phyloP scores from a whole-genome alignment of 2,113 vertebrate species.

The Hyperopisus bebe region DNA sequence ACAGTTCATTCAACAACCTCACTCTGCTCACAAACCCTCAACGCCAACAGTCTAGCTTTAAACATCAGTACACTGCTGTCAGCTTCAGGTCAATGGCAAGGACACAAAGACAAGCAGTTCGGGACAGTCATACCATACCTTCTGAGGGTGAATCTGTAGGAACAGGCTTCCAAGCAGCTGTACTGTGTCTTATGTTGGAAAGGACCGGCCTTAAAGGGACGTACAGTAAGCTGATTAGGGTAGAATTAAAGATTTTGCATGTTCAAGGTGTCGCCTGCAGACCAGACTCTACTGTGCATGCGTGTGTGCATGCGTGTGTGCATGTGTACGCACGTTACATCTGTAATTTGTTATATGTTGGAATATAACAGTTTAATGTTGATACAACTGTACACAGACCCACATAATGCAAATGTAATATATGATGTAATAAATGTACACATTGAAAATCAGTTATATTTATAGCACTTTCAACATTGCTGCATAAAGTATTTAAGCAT shows the following conservation, averaged over 20 bases:
- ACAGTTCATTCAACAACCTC: neutral
- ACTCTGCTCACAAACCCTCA: neutral
- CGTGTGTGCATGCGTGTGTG: neutral
- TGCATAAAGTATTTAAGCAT: neutral
- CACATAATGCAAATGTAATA: neutral
- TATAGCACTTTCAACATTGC: neutral
- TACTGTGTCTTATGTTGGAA: constrained; percentile 33
- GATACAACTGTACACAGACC: neutral
- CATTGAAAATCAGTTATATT: neutral
- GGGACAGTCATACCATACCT: constrained; percentile 38
- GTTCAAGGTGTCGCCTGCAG: constrained; percentile 26
- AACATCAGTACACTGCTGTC: too few relatives aligned
- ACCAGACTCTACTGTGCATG: constrained; percentile 9
- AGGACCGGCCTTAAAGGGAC: constrained; percentile 41
- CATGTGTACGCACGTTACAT: neutral
- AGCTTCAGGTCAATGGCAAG: neutral
- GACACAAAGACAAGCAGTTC: neutral
- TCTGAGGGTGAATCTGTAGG: constrained; percentile 13
- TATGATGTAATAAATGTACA: neutral
- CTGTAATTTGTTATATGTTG: neutral
- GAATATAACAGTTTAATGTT: neutral
- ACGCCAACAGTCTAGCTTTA: neutral
- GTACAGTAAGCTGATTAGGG: constrained; percentile 58
- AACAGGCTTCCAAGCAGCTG: constrained; percentile 18
- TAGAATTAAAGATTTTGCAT: constrained; percentile 44